Evolutionary conservation across 2,797 vertebrate species (phyloP).

Genomic region (Helostoma temminkii): DNA sequence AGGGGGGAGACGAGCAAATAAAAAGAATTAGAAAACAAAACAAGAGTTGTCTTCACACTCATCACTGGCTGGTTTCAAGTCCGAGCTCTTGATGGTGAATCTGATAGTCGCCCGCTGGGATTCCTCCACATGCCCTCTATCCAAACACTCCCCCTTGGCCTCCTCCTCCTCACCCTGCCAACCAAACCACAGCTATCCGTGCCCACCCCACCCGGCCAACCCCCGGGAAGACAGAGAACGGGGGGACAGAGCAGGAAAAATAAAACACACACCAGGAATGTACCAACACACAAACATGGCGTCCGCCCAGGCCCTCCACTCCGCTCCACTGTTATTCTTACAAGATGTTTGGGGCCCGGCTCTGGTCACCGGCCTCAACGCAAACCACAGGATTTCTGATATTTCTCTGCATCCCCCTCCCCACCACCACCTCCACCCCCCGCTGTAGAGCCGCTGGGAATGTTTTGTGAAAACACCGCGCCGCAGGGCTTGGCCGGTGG

Average conservation of each 20-base stretch:
- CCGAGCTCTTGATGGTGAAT: conserved; percentile 23
- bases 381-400: conserved; percentile 79
- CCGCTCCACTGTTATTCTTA: conserved; percentile 75
- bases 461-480: conserved; percentile 65
- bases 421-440: conserved; percentile 24
- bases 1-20: conserved; percentile 23
- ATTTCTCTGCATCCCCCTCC: conserved; percentile 57
- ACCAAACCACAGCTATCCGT: conserved; percentile 69
- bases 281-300: conserved; percentile 81
- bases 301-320: conserved; percentile 54
- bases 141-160: conserved; percentile 39
- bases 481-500: conserved; percentile 74
- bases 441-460: conserved; percentile 61
- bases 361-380: conserved; percentile 66
- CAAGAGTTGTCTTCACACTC: conserved; percentile 64
- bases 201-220: conserved; percentile 66
- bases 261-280: conserved; percentile 77
- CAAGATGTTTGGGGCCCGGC: conserved; percentile 75
- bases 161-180: conserved; percentile 29
- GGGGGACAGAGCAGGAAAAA: conserved; percentile 60
- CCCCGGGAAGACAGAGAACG: conserved; percentile 45
- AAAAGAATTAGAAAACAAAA: conserved; percentile 77
- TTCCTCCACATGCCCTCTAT: conserved; percentile 54
- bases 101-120: conserved; percentile 52
- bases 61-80: conserved; percentile 22